Conservation (phyloP, 2,113 vertebrate species). For the Toxotes chatareus region DNA sequence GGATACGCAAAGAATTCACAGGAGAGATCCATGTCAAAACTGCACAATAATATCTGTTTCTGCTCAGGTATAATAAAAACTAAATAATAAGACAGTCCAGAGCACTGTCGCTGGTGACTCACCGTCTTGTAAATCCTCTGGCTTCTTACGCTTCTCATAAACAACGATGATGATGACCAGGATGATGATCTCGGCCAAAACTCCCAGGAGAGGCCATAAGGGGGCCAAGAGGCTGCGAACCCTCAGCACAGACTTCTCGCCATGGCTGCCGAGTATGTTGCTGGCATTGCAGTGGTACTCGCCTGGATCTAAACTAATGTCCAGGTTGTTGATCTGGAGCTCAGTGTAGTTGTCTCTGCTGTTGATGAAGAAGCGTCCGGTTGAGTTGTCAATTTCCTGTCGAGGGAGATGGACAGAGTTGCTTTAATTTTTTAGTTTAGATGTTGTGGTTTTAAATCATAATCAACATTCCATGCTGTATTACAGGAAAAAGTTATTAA, state of each 20-base stretch:
- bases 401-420: neutral
- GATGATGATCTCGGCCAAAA: conserved; percentile 95
- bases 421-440: neutral
- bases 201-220: conserved; percentile 96
- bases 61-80: conserved; percentile 16
- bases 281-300: conserved; percentile 95
- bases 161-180: conserved; percentile 96
- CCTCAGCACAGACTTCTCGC: conserved; percentile 88
- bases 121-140: conserved; percentile 97
- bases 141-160: conserved; percentile 99
- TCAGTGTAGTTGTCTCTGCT: conserved; percentile 96
- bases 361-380: conserved; percentile 90
- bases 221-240: conserved; percentile 96
- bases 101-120: conserved; percentile 72
- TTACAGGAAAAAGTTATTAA: neutral
- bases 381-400: conserved; percentile 91
- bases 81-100: neutral
- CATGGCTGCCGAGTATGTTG: conserved; percentile 86
- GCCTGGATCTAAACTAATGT: conserved; percentile 91
- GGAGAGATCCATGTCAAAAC: neutral
- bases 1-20: neutral
- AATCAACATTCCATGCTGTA: neutral
- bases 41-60: neutral
- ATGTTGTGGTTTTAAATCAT: neutral
- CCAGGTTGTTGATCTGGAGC: conserved; percentile 90